Evolutionary conservation across 2,113 vertebrate species (phyloP).

Genomic region (Myotis yumanensis): DNA sequence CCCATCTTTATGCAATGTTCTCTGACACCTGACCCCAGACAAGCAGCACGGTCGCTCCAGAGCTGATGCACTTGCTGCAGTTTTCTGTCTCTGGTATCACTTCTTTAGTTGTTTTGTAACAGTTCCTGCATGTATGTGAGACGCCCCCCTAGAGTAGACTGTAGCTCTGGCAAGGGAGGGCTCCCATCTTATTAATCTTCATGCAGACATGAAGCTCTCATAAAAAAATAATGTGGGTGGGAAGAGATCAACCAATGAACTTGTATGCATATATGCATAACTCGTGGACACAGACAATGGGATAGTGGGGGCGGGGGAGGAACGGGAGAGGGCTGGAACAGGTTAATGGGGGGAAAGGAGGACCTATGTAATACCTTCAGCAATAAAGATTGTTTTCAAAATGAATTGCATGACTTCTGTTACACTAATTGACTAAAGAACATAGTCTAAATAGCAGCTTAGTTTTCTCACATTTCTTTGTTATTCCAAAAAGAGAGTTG

Average conservation of each 20-base stretch:
- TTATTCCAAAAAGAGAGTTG: not conserved
- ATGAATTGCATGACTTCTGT: not conserved
- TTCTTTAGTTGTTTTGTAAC: not conserved
- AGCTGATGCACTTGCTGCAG: not conserved
- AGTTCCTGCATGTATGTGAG: not conserved
- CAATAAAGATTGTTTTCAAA: not conserved
- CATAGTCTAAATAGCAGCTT: not conserved
- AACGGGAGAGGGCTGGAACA: no score
- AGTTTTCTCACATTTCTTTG: not conserved
- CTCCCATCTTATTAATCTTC: not conserved
- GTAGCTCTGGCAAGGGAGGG: not conserved
- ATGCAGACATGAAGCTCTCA: not conserved
- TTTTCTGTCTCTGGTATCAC: not conserved
- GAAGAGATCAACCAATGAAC: no score
- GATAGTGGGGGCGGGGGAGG: no score
- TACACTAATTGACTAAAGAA: not conserved
- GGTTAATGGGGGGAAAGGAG: no score
- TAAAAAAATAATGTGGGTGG: not conserved
- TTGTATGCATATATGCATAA: no score
- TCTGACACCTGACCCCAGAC: not conserved
- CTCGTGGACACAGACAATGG: no score
- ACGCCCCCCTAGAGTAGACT: rapidly evolving
- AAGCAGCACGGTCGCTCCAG: not conserved
- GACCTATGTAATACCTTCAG: no score
- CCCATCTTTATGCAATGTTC: not conserved